These are phyloP conservation scores for Neoascia interrupta DNA, from an alignment of 2,888 invertebrate species.

Conservation along the genomic window DNA sequence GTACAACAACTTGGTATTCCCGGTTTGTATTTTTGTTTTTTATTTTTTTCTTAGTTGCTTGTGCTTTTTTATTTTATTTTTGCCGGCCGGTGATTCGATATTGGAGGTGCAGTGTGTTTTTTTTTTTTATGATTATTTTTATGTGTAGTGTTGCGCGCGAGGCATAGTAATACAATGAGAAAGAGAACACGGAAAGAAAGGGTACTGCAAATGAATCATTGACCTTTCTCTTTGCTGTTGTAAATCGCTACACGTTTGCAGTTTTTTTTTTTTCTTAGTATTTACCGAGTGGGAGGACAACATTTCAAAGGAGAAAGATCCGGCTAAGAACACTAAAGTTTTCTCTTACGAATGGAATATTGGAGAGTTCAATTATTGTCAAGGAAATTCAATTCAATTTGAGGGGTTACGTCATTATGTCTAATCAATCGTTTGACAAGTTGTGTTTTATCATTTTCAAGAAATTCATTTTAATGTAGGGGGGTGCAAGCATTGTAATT, in stretches of 20 bases:
- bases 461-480: no score
- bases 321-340: constrained; percentile 13
- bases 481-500: constrained; percentile 45
- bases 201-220: constrained; percentile 54
- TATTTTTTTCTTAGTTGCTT: constrained; percentile 1
- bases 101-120: constrained; percentile 24
- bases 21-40: constrained; percentile 27
- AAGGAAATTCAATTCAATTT: constrained; percentile 27
- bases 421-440: constrained; percentile 59
- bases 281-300: constrained; percentile 16
- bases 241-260: constrained; percentile 28
- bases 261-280: background rate
- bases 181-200: constrained; percentile 42
- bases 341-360: constrained; percentile 28
- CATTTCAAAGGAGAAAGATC: constrained; percentile 11
- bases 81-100: constrained; percentile 58
- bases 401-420: background rate
- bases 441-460: constrained; percentile 1
- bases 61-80: constrained; percentile 46
- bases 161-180: constrained; percentile 49
- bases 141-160: constrained; percentile 48
- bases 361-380: constrained; percentile 29
- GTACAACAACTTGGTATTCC: constrained; percentile 39
- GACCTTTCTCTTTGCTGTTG: constrained; percentile 53
- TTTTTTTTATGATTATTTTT: constrained; percentile 26